Conservation (phyloP, 2,888 invertebrate species). For the Mechanitis mazaeus region DNA sequence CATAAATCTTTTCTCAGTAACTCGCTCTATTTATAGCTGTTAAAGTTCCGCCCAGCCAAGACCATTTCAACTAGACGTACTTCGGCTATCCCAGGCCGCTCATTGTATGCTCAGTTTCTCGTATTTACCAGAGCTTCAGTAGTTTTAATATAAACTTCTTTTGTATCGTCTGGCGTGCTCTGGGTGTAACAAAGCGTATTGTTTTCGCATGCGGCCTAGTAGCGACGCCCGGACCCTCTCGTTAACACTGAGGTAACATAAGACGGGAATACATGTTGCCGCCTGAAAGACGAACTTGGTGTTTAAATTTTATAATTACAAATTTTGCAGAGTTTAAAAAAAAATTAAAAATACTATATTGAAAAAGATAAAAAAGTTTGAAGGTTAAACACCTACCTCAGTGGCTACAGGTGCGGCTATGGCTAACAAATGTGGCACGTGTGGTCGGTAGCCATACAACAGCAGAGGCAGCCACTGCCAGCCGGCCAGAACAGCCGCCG, state of each 20-base stretch:
- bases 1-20: neutral
- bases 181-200: constrained; percentile 65
- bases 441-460: constrained; percentile 57
- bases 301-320: neutral
- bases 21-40: constrained; percentile 1
- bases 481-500: constrained; percentile 62
- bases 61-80: constrained; percentile 11
- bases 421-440: constrained; percentile 65
- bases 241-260: constrained; percentile 66
- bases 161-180: constrained; percentile 53
- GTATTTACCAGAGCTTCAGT: constrained; percentile 5
- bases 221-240: constrained; percentile 68
- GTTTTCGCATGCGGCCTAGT: constrained; percentile 67
- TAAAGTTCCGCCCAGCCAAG: constrained; percentile 10
- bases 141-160: constrained; percentile 25
- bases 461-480: constrained; percentile 69
- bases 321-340: neutral
- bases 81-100: constrained; percentile 10
- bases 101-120: constrained; percentile 11
- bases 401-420: constrained; percentile 69
- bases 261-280: constrained; percentile 67
- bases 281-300: constrained; percentile 48
- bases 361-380: neutral
- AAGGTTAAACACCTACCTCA: constrained; percentile 50
- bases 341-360: neutral